Conservation (phyloP, 53 echinoderm and acorn worm genomes). For the Temnopleurus reevesii region DNA sequence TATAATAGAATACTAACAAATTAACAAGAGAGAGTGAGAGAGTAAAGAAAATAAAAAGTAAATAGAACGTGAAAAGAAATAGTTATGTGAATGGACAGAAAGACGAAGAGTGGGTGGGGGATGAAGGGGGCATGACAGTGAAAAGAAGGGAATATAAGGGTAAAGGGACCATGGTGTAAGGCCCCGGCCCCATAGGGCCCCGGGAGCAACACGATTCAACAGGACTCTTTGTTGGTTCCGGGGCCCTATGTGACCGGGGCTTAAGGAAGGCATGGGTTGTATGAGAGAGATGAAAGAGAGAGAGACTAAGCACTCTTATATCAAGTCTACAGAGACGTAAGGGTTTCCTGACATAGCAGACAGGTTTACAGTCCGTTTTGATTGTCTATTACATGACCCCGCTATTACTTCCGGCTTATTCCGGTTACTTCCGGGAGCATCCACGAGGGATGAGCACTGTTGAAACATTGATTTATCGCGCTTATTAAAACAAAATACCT, state of each 20-base stretch:
- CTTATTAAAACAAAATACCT: too few species aligned
- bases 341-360: background rate
- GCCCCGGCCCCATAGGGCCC: too few species aligned
- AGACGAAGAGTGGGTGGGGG: background rate
- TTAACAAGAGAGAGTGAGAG: background rate
- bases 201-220: too few species aligned
- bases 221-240: too few species aligned
- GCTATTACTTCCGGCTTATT: slow-evolving; percentile 9
- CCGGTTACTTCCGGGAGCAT: background rate
- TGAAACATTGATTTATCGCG: slow-evolving; percentile 6
- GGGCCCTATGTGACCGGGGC: too few species aligned
- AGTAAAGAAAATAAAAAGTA: too few species aligned
- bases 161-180: background rate
- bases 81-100: too few species aligned
- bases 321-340: background rate
- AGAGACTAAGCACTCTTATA: background rate
- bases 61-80: too few species aligned
- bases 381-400: slow-evolving; percentile 23
- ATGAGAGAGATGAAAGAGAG: too few species aligned
- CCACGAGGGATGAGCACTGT: background rate
- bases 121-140: background rate
- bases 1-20: too few species aligned
- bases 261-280: background rate
- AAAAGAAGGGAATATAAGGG: background rate
- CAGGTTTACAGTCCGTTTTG: background rate